Base-by-base conservation (phyloP, 2,113 vertebrate species). In the Hippocampus comes region DNA sequence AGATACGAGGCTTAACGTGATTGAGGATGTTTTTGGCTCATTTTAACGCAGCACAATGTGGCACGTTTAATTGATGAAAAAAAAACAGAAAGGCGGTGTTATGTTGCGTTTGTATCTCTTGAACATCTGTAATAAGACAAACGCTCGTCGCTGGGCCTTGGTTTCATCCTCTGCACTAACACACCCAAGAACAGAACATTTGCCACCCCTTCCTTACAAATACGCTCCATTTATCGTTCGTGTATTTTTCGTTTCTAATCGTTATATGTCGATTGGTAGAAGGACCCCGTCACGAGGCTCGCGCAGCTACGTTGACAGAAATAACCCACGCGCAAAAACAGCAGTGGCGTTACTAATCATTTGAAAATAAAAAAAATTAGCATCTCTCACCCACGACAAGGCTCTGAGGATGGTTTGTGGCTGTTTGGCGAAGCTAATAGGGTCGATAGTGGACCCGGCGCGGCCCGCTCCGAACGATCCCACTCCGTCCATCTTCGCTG, bases 401-500 rank as follows among this genome's bases (percentile, higher is more conserved):
- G 93, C 87, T 87, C 96, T 90, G 43, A 99, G 92, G 71, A 99
- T 91, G 89, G 96, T 98, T 92, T 96, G 95, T 38, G 96, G 97
- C 81, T 95, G 94, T 77, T 92, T 93, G 23, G 92, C 88, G 82
- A 98, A 98, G 75, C 94, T 87, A 63, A 96, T 43, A 42, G 94
- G 95, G 89, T 97, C 95, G 63, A 97, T 76, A 41, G 85, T 88
- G 66, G 93, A 89, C 80, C 96, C 97, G 55, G 95, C 90, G 77
- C 94, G 91, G 70, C 96, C 96, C 70, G 95, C 97, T 88, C 97
- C 96, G 76, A 97, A 98, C 74, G 96, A 97, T 80, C 93, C 92
- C 81, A 92, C 93, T 87, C 94, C 96, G 90, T 98, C 96, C 96
- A 98, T 98, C 84, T 91, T 93, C 79, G 43, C 64, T 70, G 73